A percentile compares a stretch with the other conserved stretches of the same genome.
These are phyloP conservation scores for Lepeophtheirus salmonis DNA, from an alignment of 1,140 invertebrate species.

Conservation along the genomic window DNA sequence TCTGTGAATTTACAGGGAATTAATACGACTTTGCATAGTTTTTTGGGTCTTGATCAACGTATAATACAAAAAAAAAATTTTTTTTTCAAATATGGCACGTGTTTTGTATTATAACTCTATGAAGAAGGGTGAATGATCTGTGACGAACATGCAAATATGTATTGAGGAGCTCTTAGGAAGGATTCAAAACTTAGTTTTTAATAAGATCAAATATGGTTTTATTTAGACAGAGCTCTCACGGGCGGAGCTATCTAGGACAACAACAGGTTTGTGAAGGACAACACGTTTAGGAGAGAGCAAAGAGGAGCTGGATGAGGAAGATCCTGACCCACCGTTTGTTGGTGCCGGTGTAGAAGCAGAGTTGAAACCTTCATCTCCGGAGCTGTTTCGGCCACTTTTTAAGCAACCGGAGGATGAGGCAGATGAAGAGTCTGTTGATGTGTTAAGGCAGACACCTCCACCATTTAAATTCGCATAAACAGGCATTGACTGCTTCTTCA, in stretches of 20 bases:
- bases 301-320: neutral
- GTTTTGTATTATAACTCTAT: too few relatives aligned
- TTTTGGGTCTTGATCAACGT: too few relatives aligned
- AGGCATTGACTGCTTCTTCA: neutral
- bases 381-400: neutral
- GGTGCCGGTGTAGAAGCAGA: neutral
- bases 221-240: neutral
- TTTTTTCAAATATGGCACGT: too few relatives aligned
- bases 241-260: neutral
- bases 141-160: too few relatives aligned
- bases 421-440: neutral
- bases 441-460: conserved; percentile 1
- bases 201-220: too few relatives aligned
- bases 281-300: neutral
- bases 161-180: too few relatives aligned
- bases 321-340: neutral
- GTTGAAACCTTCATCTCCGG: conserved; percentile 15
- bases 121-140: too few relatives aligned
- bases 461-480: neutral
- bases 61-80: too few relatives aligned
- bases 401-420: conserved; percentile 6
- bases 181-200: too few relatives aligned
- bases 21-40: too few relatives aligned
- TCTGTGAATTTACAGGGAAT: too few relatives aligned
- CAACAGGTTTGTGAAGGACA: too few relatives aligned